A percentile compares a stretch with the other conserved stretches of the same genome.
phyloP scores from a whole-genome alignment of 2,888 invertebrate species.

The Hecatera dysodea region DNA sequence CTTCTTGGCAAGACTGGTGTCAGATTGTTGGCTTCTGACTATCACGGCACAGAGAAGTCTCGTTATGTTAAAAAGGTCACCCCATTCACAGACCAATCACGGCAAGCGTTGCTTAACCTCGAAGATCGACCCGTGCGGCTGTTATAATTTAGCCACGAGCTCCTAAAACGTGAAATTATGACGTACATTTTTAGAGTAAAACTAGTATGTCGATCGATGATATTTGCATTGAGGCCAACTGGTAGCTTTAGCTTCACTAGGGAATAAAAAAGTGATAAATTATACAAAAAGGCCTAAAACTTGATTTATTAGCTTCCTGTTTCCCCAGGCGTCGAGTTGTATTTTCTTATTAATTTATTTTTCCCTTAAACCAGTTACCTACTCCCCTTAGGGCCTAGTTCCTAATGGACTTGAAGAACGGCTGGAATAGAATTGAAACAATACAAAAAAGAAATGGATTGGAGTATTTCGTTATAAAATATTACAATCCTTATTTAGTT shows the following conservation, averaged over 20 bases:
- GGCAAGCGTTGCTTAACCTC: no score
- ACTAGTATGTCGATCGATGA: background rate
- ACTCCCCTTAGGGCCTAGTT: background rate
- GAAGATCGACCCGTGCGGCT: no score
- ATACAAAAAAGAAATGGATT: background rate
- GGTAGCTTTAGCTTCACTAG: background rate
- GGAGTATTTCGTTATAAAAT: background rate
- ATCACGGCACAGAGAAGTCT: no score
- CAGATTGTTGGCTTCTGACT: no score
- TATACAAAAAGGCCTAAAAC: background rate
- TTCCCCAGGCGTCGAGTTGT: slow-evolving; percentile 7
- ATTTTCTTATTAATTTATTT: slow-evolving; percentile 28
- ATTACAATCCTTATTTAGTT: no score
- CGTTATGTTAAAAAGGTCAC: no score
- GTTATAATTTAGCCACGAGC: no score
- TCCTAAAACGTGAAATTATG: no score
- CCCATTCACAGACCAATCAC: no score
- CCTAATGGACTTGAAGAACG: background rate
- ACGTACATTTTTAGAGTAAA: background rate
- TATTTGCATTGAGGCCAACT: slow-evolving; percentile 14
- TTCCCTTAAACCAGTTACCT: slow-evolving; percentile 14
- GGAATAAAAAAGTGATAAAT: slow-evolving; percentile 27
- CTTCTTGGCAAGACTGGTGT: no score
- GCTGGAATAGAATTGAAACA: slow-evolving; percentile 12
- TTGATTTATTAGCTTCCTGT: slow-evolving; percentile 18